Base-by-base conservation (phyloP, 2,888 invertebrate species). In the Eulithis testata region DNA sequence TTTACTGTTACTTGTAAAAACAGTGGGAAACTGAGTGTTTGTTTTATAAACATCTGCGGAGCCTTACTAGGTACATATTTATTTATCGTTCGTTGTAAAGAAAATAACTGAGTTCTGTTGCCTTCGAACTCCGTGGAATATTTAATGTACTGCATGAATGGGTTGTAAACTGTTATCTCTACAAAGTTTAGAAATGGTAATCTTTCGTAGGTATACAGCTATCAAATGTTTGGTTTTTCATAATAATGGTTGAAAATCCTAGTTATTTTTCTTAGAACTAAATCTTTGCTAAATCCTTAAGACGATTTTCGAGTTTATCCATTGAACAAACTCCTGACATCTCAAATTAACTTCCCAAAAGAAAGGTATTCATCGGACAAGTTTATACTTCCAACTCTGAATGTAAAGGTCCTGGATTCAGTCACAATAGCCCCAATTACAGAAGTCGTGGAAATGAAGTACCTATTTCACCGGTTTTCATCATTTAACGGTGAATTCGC, bases 391-490 rank as follows among this genome's bases (percentile, higher is more conserved):
- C 84, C 82, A 84, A 86, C 80, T 87, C 86, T 83, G 80, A 84
- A 84, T 80, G 77, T 77, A 79, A 78, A 84, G 83, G 82, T 82
- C 84, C 79, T 75, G 76, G 79, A 84, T 82, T 81, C 78, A 80
- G 73, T 74, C 73, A 88, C 86, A 89, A 89, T 87, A 82, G 82
- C 73, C 71, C 84, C 88, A 88, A 88, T 90, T 87, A 87, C 81
- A 78, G 85, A 83, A 83, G 82, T 83, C 82, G 80, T 82, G 83
- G 79, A 86, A 79, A 83, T 81, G 80, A 81, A 83, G 79, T 84
- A 21, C 21, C 21, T 21, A 79, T 81, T 83, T 78, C 36, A 37
- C 76, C 73, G 77, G 73, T 82, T 84, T 80, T 74, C 77, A 76
- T 80, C 79, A 76, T 77, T 83, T 70, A 73, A 72, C 71, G 76